Evolutionary conservation across 1,140 invertebrate genomes (phyloP).

Genomic region (Ips typographus): DNA sequence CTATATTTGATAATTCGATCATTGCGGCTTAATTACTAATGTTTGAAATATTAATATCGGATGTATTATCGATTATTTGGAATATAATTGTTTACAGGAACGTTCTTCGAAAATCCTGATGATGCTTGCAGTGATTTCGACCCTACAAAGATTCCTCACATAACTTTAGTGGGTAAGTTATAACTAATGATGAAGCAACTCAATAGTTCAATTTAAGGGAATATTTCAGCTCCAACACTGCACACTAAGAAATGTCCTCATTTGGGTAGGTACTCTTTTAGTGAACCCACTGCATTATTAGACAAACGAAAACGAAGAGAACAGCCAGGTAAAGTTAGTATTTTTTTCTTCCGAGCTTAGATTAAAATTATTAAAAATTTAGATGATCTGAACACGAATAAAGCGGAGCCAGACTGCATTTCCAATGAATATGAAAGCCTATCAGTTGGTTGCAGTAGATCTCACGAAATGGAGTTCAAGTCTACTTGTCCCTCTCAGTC

Average conservation of each 20-base stretch:
- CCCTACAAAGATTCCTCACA: conserved; percentile 69
- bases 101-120: conserved; percentile 54
- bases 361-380: not conserved
- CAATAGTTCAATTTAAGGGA: no score
- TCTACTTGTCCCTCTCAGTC: conserved; percentile 57
- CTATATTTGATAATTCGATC: conserved; percentile 4
- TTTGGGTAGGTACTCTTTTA: conserved; percentile 63
- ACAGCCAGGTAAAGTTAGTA: conserved; percentile 40
- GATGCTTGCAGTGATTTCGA: conserved; percentile 62
- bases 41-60: conserved; percentile 5
- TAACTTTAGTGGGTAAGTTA: conserved; percentile 82
- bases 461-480: conserved; percentile 70
- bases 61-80: not conserved
- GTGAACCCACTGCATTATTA: conserved; percentile 10
- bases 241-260: conserved; percentile 68
- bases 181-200: not conserved
- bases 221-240: conserved; percentile 61
- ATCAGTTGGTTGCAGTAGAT: conserved; percentile 63
- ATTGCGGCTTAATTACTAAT: conserved; percentile 9
- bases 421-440: conserved; percentile 59
- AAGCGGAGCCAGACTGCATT: conserved; percentile 48
- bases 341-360: conserved; percentile 5
- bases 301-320: conserved; percentile 46
- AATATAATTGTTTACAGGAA: conserved; percentile 2
- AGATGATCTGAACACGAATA: conserved; percentile 35